Evolutionary conservation across 2,113 vertebrate genomes (phyloP), one percentile per base, ranked within the genome.

Genomic region (Acanthochromis polyacanthus): DNA sequence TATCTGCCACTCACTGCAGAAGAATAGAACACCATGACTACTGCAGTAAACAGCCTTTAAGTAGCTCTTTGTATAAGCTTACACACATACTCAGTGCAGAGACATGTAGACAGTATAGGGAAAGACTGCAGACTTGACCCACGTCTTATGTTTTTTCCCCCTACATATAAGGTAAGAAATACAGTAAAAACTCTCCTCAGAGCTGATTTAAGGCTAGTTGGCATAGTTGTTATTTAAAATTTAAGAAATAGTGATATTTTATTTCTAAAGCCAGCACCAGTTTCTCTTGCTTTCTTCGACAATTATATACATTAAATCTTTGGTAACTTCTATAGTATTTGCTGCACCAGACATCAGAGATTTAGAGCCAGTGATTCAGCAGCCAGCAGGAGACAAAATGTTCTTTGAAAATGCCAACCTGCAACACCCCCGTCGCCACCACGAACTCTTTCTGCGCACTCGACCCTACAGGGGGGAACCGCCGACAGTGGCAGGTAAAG

Each of bases 401-500:
- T 86, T 89, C 71, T 77, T 85, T 20, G 78, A 81, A 82, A 89
- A 90, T 32, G 48, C 60, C 19, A 53, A 71, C 23, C 23, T 48
- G 43, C 60, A 4, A 12, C 80, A 62, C 7, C 52, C 59, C 64
- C 62, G 20, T 53, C 79, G 64, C 60, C 56, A 81, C 67, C 81
- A 84, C 3, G 55, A 71, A 19, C 80, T 81, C 36, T 85, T 92
- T 36, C 58, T 83, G 58, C 87, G 62, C 0, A 52, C 85, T 17
- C 85, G 71, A 20, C 64, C 88, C 10, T 86, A 73, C 66, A 81
- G 73, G 2, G 91, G 91, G n/a, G 93, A 95, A 22, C 90, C 79
- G 2, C 90, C 88, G 1, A 75, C 89, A 38, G 58, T 92, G 11
- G 89, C 93, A 92, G 95, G 94, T 95, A 85, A 83, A 64, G 7